Conservation (phyloP, 2,797 vertebrate genomes). For the Microcaecilia unicolor region DNA sequence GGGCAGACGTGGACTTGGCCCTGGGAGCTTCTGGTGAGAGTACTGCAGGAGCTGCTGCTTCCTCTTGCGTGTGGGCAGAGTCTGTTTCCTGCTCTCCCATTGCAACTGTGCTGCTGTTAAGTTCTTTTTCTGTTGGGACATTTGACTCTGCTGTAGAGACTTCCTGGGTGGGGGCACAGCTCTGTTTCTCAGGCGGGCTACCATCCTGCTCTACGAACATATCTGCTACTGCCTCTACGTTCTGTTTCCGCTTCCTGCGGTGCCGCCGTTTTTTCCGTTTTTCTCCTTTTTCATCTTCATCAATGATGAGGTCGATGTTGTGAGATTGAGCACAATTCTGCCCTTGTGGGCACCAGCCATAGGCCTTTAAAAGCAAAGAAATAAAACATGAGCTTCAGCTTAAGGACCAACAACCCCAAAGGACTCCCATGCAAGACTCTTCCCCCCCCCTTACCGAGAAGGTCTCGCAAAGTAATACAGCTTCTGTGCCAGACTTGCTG, state of each 20-base stretch:
- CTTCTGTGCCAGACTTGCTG: background rate
- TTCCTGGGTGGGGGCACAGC: conserved; percentile 24
- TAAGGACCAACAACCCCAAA: no score
- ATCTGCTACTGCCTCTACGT: conserved; percentile 9
- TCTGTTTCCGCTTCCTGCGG: conserved; percentile 61
- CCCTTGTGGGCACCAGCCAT: conserved; percentile 88
- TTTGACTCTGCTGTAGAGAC: no score
- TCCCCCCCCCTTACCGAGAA: conserved; percentile 86
- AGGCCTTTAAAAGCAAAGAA: conserved; percentile 59
- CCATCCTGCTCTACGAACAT: conserved; percentile 16
- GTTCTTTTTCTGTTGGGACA: no score
- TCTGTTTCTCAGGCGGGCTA: conserved; percentile 39
- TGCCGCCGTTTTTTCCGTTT: conserved; percentile 63
- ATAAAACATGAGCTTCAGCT: no score
- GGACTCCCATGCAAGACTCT: no score
- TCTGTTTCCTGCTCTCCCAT: background rate
- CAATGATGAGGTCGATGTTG: conserved; percentile 86
- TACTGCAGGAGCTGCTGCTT: background rate
- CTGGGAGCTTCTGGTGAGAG: no score
- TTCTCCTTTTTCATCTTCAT: conserved; percentile 72
- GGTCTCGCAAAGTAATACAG: conserved; percentile 58
- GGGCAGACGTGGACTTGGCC: conserved; percentile 2
- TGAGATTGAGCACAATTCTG: conserved; percentile 77
- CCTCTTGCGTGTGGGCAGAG: background rate
- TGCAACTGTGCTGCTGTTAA: background rate